Evolutionary conservation across 2,888 invertebrate species (phyloP).

Genomic region (Arctia plantaginis): DNA sequence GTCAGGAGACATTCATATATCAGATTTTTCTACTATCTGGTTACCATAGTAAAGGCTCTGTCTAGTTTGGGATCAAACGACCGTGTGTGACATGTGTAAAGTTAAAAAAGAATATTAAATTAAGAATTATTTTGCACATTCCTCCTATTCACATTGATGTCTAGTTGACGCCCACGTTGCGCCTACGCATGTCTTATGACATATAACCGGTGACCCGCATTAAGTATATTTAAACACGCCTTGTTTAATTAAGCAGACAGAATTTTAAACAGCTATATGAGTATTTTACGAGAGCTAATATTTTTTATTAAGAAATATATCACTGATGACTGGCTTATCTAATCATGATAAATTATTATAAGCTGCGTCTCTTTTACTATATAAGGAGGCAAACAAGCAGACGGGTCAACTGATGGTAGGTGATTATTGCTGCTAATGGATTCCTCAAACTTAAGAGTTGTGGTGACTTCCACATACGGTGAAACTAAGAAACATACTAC

Average conservation of each 20-base stretch:
- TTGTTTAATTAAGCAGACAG: slow-evolving; percentile 3
- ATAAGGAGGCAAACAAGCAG: too few relatives aligned
- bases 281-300: neutral
- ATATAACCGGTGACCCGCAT: slow-evolving; percentile 11
- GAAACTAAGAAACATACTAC: too few relatives aligned
- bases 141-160: neutral
- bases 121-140: neutral
- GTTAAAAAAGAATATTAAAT: neutral
- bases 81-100: neutral
- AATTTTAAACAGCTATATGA: neutral
- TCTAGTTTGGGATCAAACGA: too few relatives aligned
- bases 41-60: too few relatives aligned
- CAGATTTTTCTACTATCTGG: too few relatives aligned
- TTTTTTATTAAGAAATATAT: neutral
- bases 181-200: slow-evolving; percentile 4
- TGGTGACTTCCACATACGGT: too few relatives aligned
- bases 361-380: neutral
- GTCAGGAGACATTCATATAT: too few relatives aligned
- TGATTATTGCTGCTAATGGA: too few relatives aligned
- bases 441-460: too few relatives aligned
- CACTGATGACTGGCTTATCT: neutral
- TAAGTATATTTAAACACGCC: neutral
- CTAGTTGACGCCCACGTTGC: neutral
- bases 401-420: too few relatives aligned
- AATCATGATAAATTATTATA: neutral